Percentiles rank a stretch among this genome's conserved stretches.
phyloP scores from a whole-genome alignment of 1,140 invertebrate species.

The Hermetia illucens region DNA sequence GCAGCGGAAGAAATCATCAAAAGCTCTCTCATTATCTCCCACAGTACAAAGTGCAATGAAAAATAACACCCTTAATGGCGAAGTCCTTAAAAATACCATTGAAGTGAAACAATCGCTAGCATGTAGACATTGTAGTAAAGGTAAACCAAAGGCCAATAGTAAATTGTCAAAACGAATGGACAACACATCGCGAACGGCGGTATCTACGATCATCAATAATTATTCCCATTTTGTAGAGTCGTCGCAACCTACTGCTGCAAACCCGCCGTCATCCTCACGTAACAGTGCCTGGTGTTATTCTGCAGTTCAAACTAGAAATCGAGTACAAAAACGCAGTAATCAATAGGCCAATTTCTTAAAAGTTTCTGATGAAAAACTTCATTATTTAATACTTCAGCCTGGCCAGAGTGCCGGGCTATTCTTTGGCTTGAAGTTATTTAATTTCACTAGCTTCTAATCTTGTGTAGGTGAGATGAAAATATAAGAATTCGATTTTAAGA shows the following conservation, averaged over 20 bases:
- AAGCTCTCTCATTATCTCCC: background rate
- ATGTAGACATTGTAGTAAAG: too few relatives aligned
- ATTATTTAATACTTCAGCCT: too few relatives aligned
- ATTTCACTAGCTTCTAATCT: too few relatives aligned
- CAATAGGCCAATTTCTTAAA: background rate
- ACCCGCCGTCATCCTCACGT: too few relatives aligned
- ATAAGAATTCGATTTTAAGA: too few relatives aligned
- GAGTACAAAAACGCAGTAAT: slow-evolving; percentile 1
- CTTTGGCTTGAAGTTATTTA: too few relatives aligned
- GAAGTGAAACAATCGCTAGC: background rate
- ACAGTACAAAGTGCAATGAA: background rate
- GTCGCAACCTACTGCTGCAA: background rate
- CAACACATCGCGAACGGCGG: too few relatives aligned
- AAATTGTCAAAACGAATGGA: too few relatives aligned
- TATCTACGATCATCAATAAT: background rate
- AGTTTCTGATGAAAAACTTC: too few relatives aligned
- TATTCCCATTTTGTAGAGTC: background rate
- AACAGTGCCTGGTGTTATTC: slow-evolving; percentile 1
- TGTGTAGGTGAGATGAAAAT: too few relatives aligned
- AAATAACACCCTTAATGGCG: background rate
- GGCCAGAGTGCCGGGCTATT: too few relatives aligned
- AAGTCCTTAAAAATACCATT: background rate
- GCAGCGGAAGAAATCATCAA: background rate
- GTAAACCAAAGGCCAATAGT: background rate
- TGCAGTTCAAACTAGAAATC: slow-evolving; percentile 1